Conservation (phyloP, 2,113 vertebrate species). For the Microcebus tavaratra region DNA sequence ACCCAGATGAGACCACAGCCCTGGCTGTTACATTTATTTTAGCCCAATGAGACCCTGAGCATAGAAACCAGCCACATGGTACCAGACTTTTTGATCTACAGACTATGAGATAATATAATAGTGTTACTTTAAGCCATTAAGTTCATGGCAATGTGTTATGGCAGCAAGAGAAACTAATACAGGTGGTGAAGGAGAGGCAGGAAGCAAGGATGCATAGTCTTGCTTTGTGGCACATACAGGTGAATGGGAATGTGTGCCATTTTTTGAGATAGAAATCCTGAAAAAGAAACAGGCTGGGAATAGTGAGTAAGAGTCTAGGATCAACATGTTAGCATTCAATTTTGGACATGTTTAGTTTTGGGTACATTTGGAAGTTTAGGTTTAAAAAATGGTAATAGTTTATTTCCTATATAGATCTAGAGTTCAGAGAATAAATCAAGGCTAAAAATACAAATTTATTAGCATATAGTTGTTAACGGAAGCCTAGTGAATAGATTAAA, state of each 20-base stretch:
- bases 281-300: neutral
- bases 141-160: neutral
- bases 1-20: neutral
- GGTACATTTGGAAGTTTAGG: neutral
- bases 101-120: neutral
- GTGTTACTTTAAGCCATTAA: neutral
- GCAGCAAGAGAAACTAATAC: neutral
- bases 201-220: neutral
- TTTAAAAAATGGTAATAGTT: neutral
- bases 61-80: neutral
- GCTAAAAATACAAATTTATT: neutral
- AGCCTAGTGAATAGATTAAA: neutral
- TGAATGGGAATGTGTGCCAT: neutral
- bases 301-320: neutral
- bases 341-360: neutral
- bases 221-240: neutral
- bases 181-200: neutral
- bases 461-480: neutral
- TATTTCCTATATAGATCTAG: neutral
- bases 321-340: neutral
- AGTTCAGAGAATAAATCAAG: neutral
- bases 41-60: neutral
- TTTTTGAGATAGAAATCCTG: neutral
- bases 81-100: neutral
- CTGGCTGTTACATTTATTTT: neutral